Evolutionary conservation across 2,888 invertebrate genomes (phyloP).

Genomic region (Lepeophtheirus nordmannii): DNA sequence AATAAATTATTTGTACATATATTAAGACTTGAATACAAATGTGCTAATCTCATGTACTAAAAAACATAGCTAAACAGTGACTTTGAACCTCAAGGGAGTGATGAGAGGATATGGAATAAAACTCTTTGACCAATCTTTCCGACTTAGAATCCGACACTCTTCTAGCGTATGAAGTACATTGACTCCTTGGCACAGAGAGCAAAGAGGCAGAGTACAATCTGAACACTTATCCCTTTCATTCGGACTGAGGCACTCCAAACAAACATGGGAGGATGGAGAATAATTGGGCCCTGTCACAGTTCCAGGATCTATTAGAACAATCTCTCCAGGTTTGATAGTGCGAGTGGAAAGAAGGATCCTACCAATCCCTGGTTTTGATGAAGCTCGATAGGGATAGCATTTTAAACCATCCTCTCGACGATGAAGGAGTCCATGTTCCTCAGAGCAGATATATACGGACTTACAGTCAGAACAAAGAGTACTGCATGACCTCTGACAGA

Average conservation of each 20-base stretch:
- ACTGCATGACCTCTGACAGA: not conserved
- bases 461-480: not conserved
- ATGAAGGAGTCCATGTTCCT: not conserved
- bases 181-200: no score
- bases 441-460: slow-evolving; percentile 14
- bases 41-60: no score
- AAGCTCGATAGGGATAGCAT: slow-evolving; percentile 7
- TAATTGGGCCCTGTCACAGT: slow-evolving; percentile 23
- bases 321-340: slow-evolving; percentile 19
- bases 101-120: slow-evolving; percentile 12
- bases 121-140: no score
- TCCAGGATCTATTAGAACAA: slow-evolving; percentile 20
- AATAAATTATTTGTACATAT: no score
- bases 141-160: no score
- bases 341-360: slow-evolving; percentile 14
- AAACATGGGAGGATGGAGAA: slow-evolving; percentile 4
- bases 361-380: slow-evolving; percentile 6
- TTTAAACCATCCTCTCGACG: not conserved
- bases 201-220: not conserved
- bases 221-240: not conserved
- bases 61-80: no score
- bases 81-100: slow-evolving; percentile 12
- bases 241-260: slow-evolving; percentile 13
- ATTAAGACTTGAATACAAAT: no score
- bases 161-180: no score